A percentile compares a stretch with the other conserved stretches of the same genome.
Evolutionary conservation across 2,797 vertebrate genomes (phyloP).

Genomic region (Lophius americanus): DNA sequence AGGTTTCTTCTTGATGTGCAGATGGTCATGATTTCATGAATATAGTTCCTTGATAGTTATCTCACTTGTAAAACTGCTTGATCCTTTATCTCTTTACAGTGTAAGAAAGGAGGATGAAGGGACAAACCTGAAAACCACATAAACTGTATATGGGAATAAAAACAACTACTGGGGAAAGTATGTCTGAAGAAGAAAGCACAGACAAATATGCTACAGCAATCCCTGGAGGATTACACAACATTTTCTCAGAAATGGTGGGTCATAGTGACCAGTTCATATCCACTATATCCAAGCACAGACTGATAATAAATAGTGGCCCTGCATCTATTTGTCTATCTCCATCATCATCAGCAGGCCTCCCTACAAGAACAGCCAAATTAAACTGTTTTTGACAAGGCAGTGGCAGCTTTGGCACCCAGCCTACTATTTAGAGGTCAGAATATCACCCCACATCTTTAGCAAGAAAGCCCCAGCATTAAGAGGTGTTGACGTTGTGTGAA

Average conservation of each 20-base stretch:
- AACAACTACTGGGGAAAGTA: constrained; percentile 9
- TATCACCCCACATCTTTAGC: constrained; percentile 31
- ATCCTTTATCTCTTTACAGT: constrained; percentile 2
- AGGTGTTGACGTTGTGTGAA: constrained; percentile 25
- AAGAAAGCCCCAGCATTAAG: constrained; percentile 11
- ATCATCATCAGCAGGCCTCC: constrained; percentile 35
- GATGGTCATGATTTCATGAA: constrained; percentile 27
- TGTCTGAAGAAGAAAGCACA: neutral
- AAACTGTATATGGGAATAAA: constrained; percentile 14
- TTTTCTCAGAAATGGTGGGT: constrained; percentile 53
- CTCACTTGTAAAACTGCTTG: constrained; percentile 21
- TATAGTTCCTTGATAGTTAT: neutral
- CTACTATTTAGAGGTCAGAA: constrained; percentile 49
- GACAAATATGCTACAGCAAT: constrained; percentile 15
- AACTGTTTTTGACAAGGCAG: constrained; percentile 36
- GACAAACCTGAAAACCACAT: neutral
- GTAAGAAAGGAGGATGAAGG: neutral
- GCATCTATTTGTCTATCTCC: constrained; percentile 31
- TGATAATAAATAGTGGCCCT: neutral
- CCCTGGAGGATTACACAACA: constrained; percentile 59
- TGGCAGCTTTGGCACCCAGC: constrained; percentile 24
- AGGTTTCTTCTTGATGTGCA: constrained; percentile 3
- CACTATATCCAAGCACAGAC: constrained; percentile 20
- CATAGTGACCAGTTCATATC: constrained; percentile 55
- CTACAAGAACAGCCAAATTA: constrained; percentile 41